Evolutionary conservation across 2,797 vertebrate species (phyloP).

Genomic region (Hippocampus kuda): DNA sequence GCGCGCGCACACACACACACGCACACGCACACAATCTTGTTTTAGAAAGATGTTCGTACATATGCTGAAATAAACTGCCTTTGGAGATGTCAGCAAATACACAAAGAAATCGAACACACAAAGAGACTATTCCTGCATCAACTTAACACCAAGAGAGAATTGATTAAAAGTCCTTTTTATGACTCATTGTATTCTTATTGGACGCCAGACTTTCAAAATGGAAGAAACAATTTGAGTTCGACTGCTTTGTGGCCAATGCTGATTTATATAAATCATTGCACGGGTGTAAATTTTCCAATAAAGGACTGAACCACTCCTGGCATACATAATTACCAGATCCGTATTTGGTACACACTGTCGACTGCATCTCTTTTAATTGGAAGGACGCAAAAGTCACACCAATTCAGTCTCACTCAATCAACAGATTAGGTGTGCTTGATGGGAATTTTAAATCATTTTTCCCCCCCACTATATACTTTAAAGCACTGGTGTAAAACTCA

Average conservation of each 20-base stretch:
- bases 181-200: conserved; percentile 72
- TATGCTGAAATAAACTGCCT: conserved; percentile 34
- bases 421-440: conserved; percentile 45
- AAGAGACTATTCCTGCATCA: conserved; percentile 65
- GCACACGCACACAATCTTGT: not conserved
- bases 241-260: conserved; percentile 72
- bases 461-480: conserved; percentile 20
- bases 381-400: conserved; percentile 45
- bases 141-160: conserved; percentile 71
- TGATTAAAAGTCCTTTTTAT: conserved; percentile 79
- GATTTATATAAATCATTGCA: conserved; percentile 76
- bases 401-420: conserved; percentile 42
- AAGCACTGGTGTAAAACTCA: too few relatives aligned
- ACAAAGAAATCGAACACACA: conserved; percentile 60
- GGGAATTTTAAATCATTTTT: conserved; percentile 37
- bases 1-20: too few relatives aligned
- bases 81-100: conserved; percentile 33
- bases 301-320: conserved; percentile 63
- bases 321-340: conserved; percentile 72
- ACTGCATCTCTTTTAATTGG: conserved; percentile 54
- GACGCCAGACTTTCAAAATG: conserved; percentile 74
- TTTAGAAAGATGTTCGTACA: conserved; percentile 9
- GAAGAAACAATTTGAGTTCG: conserved; percentile 78
- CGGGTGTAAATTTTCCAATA: conserved; percentile 74
- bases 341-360: conserved; percentile 47